Conservation (phyloP, 2,113 vertebrate genomes). For the Cervus canadensis region DNA sequence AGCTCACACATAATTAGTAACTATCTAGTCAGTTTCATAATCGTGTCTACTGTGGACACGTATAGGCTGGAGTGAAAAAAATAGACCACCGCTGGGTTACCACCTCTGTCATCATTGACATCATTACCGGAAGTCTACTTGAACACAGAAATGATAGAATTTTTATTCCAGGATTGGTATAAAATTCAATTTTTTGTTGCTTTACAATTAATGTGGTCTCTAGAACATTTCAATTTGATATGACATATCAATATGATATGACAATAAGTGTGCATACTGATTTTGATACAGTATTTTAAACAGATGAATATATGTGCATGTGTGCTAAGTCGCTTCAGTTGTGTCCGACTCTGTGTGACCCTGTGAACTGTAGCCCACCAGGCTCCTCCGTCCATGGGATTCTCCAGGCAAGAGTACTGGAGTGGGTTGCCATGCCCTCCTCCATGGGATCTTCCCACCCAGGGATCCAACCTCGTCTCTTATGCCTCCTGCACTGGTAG, state of each 20-base stretch:
- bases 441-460: not conserved
- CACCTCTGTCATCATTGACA: not conserved
- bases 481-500: accelerated
- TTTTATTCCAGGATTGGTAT: conserved; percentile 1
- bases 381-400: not conserved
- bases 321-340: too few relatives aligned
- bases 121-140: not conserved
- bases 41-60: not conserved
- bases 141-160: not conserved
- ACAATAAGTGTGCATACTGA: too few relatives aligned
- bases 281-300: too few relatives aligned
- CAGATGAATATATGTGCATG: too few relatives aligned
- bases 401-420: not conserved
- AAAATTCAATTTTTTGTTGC: not conserved
- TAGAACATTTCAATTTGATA: not conserved
- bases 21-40: not conserved
- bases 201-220: not conserved
- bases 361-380: not conserved
- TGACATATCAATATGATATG: not conserved
- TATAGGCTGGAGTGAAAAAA: not conserved
- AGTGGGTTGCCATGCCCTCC: not conserved
- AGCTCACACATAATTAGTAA: not conserved
- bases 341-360: too few relatives aligned
- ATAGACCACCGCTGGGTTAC: not conserved
- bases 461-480: not conserved